A percentile compares a stretch with the other conserved stretches of the same genome.
Evolutionary conservation across 2,113 vertebrate genomes (phyloP).

Genomic region (Xyrauchen texanus): DNA sequence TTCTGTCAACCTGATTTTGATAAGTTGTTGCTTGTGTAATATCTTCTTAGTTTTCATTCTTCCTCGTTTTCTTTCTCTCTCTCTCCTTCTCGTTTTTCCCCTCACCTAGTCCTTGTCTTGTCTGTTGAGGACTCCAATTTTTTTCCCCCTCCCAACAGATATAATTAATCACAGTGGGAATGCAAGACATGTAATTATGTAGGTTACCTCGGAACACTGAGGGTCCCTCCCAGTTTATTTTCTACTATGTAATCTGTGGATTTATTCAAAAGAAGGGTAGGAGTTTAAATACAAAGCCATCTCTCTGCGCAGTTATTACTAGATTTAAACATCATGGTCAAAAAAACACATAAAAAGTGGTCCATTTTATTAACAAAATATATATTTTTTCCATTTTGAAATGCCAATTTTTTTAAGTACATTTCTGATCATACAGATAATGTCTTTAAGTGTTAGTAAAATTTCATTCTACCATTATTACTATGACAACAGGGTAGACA

Average conservation of each 20-base stretch:
- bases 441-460: neutral
- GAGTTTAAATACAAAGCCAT: conserved; percentile 22
- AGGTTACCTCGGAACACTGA: conserved; percentile 75
- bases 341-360: too few relatives aligned
- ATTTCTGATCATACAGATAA: neutral
- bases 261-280: conserved; percentile 48
- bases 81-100: conserved; percentile 33
- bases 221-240: conserved; percentile 36
- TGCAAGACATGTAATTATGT: conserved; percentile 80
- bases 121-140: conserved; percentile 78
- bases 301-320: neutral
- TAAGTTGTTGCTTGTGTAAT: conserved; percentile 68
- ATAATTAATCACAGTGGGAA: conserved; percentile 84
- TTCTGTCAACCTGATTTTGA: conserved; percentile 76
- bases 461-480: too few relatives aligned
- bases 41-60: conserved; percentile 57
- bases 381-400: neutral
- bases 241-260: conserved; percentile 40
- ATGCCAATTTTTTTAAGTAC: neutral
- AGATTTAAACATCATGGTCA: neutral
- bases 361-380: too few relatives aligned
- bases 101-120: conserved; percentile 56
- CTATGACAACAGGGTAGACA: too few relatives aligned
- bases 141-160: conserved; percentile 77
- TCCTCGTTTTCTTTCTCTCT: conserved; percentile 25